Evolutionary conservation across 2,888 invertebrate genomes (phyloP).

Genomic region (Cetonia aurata): DNA sequence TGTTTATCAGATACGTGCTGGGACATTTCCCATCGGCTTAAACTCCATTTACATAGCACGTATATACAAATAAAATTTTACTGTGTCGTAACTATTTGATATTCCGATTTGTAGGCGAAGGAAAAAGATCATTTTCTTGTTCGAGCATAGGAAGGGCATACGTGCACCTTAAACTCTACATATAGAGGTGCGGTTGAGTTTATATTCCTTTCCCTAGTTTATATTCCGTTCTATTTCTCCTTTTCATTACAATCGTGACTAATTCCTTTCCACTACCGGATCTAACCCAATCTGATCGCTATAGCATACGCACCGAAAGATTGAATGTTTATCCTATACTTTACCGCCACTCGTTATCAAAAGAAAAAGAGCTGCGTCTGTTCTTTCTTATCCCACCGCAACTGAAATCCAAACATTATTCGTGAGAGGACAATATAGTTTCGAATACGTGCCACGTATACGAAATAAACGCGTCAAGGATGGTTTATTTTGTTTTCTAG

Average conservation of each 20-base stretch:
- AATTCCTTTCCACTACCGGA: conserved; percentile 33
- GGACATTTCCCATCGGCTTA: conserved; percentile 25
- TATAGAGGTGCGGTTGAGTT: background rate
- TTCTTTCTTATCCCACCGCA: conserved; percentile 4
- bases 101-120: conserved; percentile 6
- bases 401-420: conserved; percentile 23
- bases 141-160: background rate
- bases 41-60: conserved; percentile 3
- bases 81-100: conserved; percentile 26
- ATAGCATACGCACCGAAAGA: conserved; percentile 7
- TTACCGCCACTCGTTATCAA: conserved; percentile 17
- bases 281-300: conserved; percentile 29
- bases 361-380: background rate
- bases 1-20: conserved; percentile 34
- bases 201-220: conserved; percentile 22
- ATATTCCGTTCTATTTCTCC: conserved; percentile 31
- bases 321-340: conserved; percentile 29
- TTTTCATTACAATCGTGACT: conserved; percentile 36
- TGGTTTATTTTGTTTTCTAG: conserved; percentile 23
- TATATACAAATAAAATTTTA: conserved; percentile 37
- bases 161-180: background rate
- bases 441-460: conserved; percentile 8
- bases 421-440: background rate
- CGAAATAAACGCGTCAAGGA: conserved; percentile 19
- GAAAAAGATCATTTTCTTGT: background rate